phyloP scores from a whole-genome alignment of 2,797 vertebrate genomes.

The Enteromius anoplus region DNA sequence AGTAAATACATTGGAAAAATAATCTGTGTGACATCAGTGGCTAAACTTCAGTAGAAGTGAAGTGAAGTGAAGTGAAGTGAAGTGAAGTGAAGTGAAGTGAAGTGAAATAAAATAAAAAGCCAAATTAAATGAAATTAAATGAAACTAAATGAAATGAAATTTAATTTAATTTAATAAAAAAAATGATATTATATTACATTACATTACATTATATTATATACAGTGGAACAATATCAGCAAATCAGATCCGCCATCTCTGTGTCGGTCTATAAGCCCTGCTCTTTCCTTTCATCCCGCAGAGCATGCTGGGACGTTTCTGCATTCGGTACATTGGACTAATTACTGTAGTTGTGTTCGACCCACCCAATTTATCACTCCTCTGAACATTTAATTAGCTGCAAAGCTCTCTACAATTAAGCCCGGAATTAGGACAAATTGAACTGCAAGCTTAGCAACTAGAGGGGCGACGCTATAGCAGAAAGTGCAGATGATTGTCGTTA shows the following conservation, averaged over 20 bases:
- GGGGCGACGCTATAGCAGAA: conserved; percentile 66
- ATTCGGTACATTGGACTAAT: conserved; percentile 73
- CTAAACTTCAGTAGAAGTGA: too few species aligned
- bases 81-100: too few species aligned
- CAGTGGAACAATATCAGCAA: neutral
- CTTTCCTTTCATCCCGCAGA: conserved; percentile 26
- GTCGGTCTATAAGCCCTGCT: neutral
- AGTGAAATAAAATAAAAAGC: too few species aligned
- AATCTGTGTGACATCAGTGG: too few species aligned
- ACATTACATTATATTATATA: too few species aligned
- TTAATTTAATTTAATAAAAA: too few species aligned
- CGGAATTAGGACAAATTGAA: conserved; percentile 85
- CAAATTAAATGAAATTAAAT: too few species aligned
- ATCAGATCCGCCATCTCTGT: neutral
- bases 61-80: too few species aligned
- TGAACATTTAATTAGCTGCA: conserved; percentile 87
- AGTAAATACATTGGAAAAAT: too few species aligned
- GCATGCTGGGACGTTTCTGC: conserved; percentile 52
- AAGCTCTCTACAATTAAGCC: conserved; percentile 81
- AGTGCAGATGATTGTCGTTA: conserved; percentile 40
- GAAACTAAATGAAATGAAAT: too few species aligned
- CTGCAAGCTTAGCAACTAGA: conserved; percentile 75
- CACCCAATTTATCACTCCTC: conserved; percentile 85
- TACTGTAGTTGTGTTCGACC: conserved; percentile 80
- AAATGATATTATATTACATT: too few species aligned